Evolutionary conservation across 2,888 invertebrate species (phyloP).

Genomic region (Drosophila kambysellisi): DNA sequence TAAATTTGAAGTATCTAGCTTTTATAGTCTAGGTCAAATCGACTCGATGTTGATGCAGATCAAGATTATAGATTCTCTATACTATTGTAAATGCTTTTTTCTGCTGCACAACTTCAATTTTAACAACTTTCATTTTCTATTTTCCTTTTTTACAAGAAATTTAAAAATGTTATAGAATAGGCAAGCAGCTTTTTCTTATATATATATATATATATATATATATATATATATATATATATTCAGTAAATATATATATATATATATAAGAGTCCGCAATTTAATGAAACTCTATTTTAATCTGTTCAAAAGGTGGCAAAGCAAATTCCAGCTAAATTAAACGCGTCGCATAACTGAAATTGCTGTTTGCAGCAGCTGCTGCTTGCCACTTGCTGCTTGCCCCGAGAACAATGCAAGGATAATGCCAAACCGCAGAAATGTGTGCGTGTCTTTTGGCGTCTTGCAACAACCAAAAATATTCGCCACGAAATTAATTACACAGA

Average conservation of each 20-base stretch:
- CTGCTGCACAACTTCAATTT: not conserved
- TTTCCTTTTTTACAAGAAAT: not conserved
- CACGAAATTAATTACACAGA: conserved; percentile 74
- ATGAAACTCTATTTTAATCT: conserved; percentile 62
- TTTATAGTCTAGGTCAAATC: not conserved
- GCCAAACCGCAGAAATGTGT: conserved; percentile 51
- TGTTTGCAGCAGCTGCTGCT: conserved; percentile 3
- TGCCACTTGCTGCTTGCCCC: not conserved
- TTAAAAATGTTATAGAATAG: not conserved
- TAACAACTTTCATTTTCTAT: too few species aligned
- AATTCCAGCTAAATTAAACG: conserved; percentile 52
- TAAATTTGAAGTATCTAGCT: not conserved
- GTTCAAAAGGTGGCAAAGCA: conserved; percentile 6
- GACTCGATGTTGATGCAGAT: not conserved
- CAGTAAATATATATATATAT: not conserved
- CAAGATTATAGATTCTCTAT: not conserved
- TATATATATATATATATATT: not conserved
- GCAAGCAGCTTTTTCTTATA: not conserved
- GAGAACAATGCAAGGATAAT: conserved; percentile 38
- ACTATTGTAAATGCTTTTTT: not conserved
- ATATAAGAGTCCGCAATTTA: too few species aligned
- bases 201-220: not conserved
- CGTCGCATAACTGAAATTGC: conserved; percentile 68
- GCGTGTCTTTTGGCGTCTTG: not conserved
- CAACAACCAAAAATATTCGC: conserved; percentile 24